Conservation (phyloP, 2,888 invertebrate genomes). For the Cosmia trapezina region DNA sequence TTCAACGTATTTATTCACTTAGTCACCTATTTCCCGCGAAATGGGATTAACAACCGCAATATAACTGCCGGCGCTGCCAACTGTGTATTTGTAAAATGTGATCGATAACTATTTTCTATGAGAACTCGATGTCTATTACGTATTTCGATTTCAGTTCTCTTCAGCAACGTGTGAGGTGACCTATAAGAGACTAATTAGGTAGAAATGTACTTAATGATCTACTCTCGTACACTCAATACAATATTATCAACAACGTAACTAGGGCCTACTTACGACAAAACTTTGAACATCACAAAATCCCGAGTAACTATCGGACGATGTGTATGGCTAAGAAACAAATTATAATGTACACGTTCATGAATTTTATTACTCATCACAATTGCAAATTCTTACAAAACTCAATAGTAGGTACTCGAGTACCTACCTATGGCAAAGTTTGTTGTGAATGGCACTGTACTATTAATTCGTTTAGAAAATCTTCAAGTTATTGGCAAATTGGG, state of each 20-base stretch:
- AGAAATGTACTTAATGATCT: constrained; percentile 84
- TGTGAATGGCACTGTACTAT: constrained; percentile 72
- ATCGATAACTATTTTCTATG: constrained; percentile 46
- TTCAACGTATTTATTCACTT: constrained; percentile 49
- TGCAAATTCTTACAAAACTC: constrained; percentile 69
- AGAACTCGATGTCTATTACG: constrained; percentile 70
- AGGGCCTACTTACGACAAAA: constrained; percentile 82
- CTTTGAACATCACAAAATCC: constrained; percentile 86
- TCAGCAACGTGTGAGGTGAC: constrained; percentile 81
- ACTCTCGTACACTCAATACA: constrained; percentile 82
- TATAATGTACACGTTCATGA: constrained; percentile 61
- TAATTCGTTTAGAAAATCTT: constrained; percentile 62
- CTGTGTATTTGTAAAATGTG: constrained; percentile 31
- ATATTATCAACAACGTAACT: constrained; percentile 86
- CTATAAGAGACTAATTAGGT: constrained; percentile 85
- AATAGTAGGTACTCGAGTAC: constrained; percentile 50
- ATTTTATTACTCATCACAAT: constrained; percentile 66
- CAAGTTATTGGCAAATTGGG: constrained; percentile 70
- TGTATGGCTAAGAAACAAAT: constrained; percentile 78
- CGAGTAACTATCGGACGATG: constrained; percentile 67
- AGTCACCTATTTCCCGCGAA: constrained; percentile 59
- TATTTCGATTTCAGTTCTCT: constrained; percentile 70
- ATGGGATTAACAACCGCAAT: constrained; percentile 51
- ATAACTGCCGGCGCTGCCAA: constrained; percentile 8
- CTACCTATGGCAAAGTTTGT: constrained; percentile 65